Conservation (phyloP, 2,113 vertebrate species). For the Engraulis encrasicolus region DNA sequence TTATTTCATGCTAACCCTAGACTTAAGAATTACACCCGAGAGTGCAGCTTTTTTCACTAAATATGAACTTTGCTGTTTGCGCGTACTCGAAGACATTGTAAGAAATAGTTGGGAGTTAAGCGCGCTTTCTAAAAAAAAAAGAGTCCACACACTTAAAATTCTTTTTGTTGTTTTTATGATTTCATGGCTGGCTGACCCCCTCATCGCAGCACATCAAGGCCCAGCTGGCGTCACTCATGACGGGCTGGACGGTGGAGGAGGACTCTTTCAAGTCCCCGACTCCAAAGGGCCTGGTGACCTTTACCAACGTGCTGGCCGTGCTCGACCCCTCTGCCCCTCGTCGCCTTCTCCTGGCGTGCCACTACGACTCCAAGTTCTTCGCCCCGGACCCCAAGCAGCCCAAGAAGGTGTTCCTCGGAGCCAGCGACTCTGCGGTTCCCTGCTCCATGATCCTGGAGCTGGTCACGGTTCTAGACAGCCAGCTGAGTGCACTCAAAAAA, state of each 20-base stretch:
- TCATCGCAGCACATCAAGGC: conserved; percentile 84
- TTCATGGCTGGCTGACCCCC: too few relatives aligned
- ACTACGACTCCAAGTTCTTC: conserved; percentile 88
- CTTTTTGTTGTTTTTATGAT: too few relatives aligned
- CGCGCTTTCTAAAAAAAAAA: too few relatives aligned
- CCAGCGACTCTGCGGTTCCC: conserved; percentile 88
- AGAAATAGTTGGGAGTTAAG: too few relatives aligned
- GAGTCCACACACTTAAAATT: too few relatives aligned
- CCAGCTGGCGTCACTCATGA: conserved; percentile 70
- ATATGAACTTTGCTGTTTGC: too few relatives aligned
- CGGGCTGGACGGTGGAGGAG: conserved; percentile 82
- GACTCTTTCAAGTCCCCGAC: conserved; percentile 82
- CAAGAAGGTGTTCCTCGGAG: conserved; percentile 78
- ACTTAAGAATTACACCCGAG: too few relatives aligned
- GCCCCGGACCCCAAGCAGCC: conserved; percentile 61
- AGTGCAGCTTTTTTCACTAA: too few relatives aligned
- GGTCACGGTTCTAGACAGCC: conserved; percentile 75
- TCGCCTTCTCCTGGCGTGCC: conserved; percentile 83
- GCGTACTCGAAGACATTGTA: too few relatives aligned
- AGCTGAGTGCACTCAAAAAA: conserved; percentile 73
- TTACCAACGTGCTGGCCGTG: conserved; percentile 84
- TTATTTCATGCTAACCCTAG: too few relatives aligned
- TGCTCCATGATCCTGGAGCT: conserved; percentile 85
- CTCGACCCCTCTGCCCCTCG: conserved; percentile 76
- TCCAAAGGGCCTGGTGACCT: conserved; percentile 77